Conservation (phyloP, 2,797 vertebrate species). For the Xenentodon cancila region DNA sequence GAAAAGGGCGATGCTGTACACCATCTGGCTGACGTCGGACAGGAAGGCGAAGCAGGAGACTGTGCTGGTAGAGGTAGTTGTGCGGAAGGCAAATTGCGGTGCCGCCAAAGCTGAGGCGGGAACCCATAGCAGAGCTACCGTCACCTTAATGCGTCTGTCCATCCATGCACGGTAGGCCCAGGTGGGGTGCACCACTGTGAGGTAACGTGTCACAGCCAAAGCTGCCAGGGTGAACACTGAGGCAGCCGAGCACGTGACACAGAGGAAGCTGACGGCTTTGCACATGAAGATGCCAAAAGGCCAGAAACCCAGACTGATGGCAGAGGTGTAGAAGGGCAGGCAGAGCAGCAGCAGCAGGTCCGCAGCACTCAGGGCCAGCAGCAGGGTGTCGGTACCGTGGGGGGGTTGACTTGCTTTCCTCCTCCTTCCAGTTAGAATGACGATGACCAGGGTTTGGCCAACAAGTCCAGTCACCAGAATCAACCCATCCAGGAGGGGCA, state of each 20-base stretch:
- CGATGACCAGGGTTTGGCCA: constrained; percentile 80
- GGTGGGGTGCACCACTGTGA: constrained; percentile 79
- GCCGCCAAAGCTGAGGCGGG: constrained; percentile 74
- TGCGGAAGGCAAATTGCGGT: constrained; percentile 81
- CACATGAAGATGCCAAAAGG: constrained; percentile 80
- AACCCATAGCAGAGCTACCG: constrained; percentile 75
- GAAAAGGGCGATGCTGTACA: constrained; percentile 82
- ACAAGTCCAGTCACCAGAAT: constrained; percentile 79
- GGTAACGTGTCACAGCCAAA: constrained; percentile 81
- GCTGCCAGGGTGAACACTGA: constrained; percentile 81
- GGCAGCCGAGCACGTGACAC: constrained; percentile 77
- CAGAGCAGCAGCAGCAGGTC: constrained; percentile 80
- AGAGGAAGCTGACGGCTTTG: constrained; percentile 83
- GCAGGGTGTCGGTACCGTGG: constrained; percentile 79
- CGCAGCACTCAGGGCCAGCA: constrained; percentile 78
- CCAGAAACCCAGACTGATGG: constrained; percentile 81
- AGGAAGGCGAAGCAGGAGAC: constrained; percentile 83
- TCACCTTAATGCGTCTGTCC: constrained; percentile 55
- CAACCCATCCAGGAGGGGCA: constrained; percentile 77
- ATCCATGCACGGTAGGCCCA: constrained; percentile 73
- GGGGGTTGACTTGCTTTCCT: constrained; percentile 50
- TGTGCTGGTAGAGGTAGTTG: constrained; percentile 36
- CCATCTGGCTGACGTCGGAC: constrained; percentile 73
- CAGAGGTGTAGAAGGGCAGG: constrained; percentile 82
- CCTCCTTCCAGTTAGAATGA: constrained; percentile 70